These are phyloP conservation scores for Drosophila kambysellisi DNA, from an alignment of 2,888 invertebrate genomes.

Conservation along the genomic window DNA sequence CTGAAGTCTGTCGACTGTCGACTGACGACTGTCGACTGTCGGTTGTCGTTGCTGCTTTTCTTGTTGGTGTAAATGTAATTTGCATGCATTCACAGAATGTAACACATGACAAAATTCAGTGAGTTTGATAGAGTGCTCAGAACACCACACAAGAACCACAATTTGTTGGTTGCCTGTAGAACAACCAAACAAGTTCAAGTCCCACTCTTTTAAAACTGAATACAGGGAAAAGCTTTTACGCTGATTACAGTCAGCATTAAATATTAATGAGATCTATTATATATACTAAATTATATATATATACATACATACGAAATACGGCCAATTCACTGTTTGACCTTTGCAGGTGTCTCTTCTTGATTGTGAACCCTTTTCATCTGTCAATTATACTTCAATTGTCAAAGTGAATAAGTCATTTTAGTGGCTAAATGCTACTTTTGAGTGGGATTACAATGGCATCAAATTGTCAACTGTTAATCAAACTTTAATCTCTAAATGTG, in stretches of 20 bases:
- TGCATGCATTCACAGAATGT: conserved; percentile 24
- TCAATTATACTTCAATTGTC: conserved; percentile 28
- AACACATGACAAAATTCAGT: conserved; percentile 35
- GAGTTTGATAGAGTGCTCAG: conserved; percentile 3
- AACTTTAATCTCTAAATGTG: neutral
- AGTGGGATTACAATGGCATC: neutral
- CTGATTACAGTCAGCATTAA: conserved; percentile 17
- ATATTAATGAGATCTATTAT: conserved; percentile 14
- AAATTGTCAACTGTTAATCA: neutral
- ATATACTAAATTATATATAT: neutral
- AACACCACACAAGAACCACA: conserved; percentile 3
- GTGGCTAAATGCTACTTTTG: neutral
- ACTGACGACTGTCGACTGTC: conserved; percentile 3
- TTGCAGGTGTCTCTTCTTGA: conserved; percentile 2
- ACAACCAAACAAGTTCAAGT: conserved; percentile 3
- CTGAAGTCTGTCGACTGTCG: conserved; percentile 43
- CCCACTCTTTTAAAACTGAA: conserved; percentile 1
- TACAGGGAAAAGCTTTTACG: conserved; percentile 33
- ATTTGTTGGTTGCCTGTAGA: conserved; percentile 7
- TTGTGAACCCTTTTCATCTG: conserved; percentile 27
- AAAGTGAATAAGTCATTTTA: conserved; percentile 16
- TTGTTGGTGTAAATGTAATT: conserved; percentile 12
- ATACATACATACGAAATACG: neutral
- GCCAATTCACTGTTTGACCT: conserved; percentile 31
- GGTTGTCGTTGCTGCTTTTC: conserved; percentile 18